phyloP scores from a whole-genome alignment of 1,140 invertebrate species.

The Lasioglossum baleicum region DNA sequence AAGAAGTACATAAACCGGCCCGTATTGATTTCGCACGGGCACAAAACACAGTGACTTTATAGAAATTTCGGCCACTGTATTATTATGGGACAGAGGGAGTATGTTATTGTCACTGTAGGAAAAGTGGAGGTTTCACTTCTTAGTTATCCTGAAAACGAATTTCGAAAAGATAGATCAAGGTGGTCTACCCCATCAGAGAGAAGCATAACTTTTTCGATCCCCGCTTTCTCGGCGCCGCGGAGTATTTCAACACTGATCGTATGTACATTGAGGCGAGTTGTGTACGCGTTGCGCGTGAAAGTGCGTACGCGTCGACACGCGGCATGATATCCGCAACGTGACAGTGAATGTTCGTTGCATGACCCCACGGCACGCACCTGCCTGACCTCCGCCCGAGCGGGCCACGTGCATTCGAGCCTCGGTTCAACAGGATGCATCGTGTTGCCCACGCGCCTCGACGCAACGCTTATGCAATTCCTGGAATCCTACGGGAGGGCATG shows the following conservation, averaged over 20 bases:
- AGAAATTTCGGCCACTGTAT: too few species aligned
- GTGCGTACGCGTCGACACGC: constrained; percentile 57
- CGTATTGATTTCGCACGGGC: too few species aligned
- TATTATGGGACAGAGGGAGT: too few species aligned
- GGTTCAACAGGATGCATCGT: constrained; percentile 42
- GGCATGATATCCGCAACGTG: constrained; percentile 55
- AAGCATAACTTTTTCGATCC: too few species aligned
- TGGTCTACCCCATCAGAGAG: too few species aligned
- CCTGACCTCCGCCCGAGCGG: constrained; percentile 67
- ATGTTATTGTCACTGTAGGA: too few species aligned
- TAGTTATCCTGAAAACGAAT: too few species aligned
- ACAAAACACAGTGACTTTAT: too few species aligned
- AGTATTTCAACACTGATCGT: neutral
- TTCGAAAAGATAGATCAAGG: too few species aligned
- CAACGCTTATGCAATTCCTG: constrained; percentile 64
- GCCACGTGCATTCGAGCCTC: constrained; percentile 39
- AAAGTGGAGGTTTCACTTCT: too few species aligned
- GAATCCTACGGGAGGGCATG: constrained; percentile 46
- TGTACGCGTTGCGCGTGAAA: constrained; percentile 50
- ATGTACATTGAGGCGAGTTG: constrained; percentile 12
- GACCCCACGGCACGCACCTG: constrained; percentile 73
- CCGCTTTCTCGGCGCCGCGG: neutral
- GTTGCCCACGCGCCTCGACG: constrained; percentile 65
- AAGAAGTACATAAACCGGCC: too few species aligned
- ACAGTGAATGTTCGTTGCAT: constrained; percentile 63